Evolutionary conservation across 2,888 invertebrate genomes (phyloP).

Genomic region (Diploptera punctata): DNA sequence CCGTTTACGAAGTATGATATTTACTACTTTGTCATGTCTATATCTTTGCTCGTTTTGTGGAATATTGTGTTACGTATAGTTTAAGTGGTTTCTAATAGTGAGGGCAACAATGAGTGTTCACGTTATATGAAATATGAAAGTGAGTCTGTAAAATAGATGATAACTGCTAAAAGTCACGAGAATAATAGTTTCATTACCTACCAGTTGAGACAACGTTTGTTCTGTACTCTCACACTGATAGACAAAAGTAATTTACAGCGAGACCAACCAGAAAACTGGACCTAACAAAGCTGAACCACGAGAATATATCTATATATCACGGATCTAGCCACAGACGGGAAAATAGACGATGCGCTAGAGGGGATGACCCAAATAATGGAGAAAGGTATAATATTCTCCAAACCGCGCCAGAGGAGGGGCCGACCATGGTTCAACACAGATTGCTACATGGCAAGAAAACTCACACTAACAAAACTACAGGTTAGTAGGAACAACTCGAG

Average conservation of each 20-base stretch:
- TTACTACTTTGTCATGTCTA: too few relatives aligned
- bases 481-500: background rate
- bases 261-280: background rate
- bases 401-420: background rate
- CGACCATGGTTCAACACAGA: slow-evolving; percentile 4
- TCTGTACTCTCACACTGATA: background rate
- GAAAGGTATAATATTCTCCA: background rate
- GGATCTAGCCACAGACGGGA: background rate
- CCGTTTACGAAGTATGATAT: too few relatives aligned
- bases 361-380: background rate
- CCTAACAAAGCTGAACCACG: background rate
- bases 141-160: too few relatives aligned
- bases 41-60: too few relatives aligned
- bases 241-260: background rate
- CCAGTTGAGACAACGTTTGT: background rate
- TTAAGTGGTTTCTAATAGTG: too few relatives aligned
- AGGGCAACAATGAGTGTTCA: too few relatives aligned
- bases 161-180: too few relatives aligned
- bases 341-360: background rate
- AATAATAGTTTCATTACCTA: too few relatives aligned
- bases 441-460: background rate
- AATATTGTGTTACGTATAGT: too few relatives aligned
- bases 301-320: background rate
- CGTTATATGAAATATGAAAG: too few relatives aligned
- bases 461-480: background rate